These are phyloP conservation scores for Cydia amplana DNA, from an alignment of 1,140 invertebrate species.

Conservation along the genomic window DNA sequence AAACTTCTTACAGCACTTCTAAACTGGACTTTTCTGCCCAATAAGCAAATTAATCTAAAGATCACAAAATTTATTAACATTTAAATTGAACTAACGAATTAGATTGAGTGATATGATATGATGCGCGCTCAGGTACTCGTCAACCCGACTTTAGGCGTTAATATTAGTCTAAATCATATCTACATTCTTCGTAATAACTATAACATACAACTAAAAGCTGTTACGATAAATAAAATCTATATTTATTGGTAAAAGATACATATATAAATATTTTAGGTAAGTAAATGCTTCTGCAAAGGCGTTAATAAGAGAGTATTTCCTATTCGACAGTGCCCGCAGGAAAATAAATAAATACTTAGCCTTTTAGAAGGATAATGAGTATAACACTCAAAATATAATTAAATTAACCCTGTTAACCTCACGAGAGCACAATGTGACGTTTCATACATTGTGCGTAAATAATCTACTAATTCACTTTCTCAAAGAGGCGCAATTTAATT, in stretches of 20 bases:
- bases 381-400: constrained; percentile 40
- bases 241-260: constrained; percentile 60
- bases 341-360: constrained; percentile 44
- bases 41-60: not conserved
- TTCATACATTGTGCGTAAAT: not conserved
- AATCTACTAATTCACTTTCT: constrained; percentile 14
- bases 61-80: constrained; percentile 9
- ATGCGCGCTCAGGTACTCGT: constrained; percentile 57
- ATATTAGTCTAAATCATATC: constrained; percentile 41
- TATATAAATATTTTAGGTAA: constrained; percentile 56
- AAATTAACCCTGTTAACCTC: constrained; percentile 52
- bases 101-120: constrained; percentile 35
- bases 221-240: constrained; percentile 75
- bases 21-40: not conserved
- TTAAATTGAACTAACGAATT: not conserved
- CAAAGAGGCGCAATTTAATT: constrained; percentile 20
- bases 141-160: constrained; percentile 1
- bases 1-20: constrained; percentile 7
- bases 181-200: constrained; percentile 53
- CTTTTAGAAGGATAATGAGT: constrained; percentile 35
- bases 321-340: constrained; percentile 39
- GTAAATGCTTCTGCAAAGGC: constrained; percentile 56
- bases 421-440: constrained; percentile 47
- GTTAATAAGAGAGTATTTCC: constrained; percentile 13
- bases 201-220: constrained; percentile 64